phyloP scores from a whole-genome alignment of 2,888 invertebrate species.

The Amblyteles armatorius region DNA sequence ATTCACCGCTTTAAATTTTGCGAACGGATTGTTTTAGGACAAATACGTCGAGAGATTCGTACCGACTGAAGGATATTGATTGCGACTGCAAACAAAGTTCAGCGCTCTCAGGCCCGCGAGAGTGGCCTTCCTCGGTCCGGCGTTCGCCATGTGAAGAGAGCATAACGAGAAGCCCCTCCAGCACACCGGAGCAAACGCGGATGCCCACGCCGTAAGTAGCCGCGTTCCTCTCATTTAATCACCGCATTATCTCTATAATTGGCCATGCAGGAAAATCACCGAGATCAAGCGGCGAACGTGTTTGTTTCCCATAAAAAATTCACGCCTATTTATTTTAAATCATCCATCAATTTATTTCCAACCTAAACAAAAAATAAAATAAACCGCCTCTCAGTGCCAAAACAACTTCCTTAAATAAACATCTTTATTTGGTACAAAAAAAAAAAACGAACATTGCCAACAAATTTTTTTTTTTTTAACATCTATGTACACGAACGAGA shows the following conservation, averaged over 20 bases:
- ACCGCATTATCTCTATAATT: slow-evolving; percentile 55
- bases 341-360: too few species aligned
- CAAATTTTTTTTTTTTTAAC: background rate
- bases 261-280: slow-evolving; percentile 30
- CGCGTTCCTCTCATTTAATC: slow-evolving; percentile 1
- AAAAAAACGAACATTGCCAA: background rate
- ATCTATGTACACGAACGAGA: background rate
- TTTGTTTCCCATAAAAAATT: slow-evolving; percentile 13
- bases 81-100: slow-evolving; percentile 31
- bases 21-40: background rate
- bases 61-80: background rate
- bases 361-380: background rate
- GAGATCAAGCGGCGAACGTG: slow-evolving; percentile 22
- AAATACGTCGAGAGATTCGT: background rate
- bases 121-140: background rate
- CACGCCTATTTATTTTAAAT: too few species aligned
- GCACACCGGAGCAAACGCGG: background rate
- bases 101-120: slow-evolving; percentile 30
- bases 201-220: slow-evolving; percentile 20
- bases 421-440: slow-evolving; percentile 9
- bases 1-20: too few species aligned
- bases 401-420: slow-evolving; percentile 4
- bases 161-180: slow-evolving; percentile 74
- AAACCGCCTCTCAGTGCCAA: background rate
- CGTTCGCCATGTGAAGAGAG: slow-evolving; percentile 78